Base-by-base conservation (phyloP, 2,888 invertebrate species). In the Xestia xanthographa region DNA sequence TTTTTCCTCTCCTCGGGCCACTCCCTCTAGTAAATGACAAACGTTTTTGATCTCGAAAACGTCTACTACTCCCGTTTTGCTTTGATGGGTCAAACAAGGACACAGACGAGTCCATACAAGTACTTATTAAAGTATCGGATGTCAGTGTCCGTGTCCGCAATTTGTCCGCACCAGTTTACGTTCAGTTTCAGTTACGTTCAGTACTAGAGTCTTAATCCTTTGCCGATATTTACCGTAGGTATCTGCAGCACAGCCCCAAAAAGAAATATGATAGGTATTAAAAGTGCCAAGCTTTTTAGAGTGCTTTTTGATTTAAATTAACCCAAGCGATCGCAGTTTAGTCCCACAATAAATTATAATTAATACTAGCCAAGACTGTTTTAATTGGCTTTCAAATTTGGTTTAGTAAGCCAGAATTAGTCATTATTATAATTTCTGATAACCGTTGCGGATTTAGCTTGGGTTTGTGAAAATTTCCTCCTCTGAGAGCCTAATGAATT, bases 361-460 rank as follows among this genome's bases (percentile, higher is more conserved):
- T 72, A 84, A 71, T 71, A 75, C 41, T 68, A 80, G 53, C 26
- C 71, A 69, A 77, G 83, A 69, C 56, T 34, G 56, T 45, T 80
- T 58, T 80, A 83, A 85, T 83, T 80, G 74, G 75, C 83, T 77
- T 77, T 75, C 60, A 80, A 85, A 83, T 72, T 66, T 34, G 72
- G 72, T 38, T 74, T 79, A 72, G 81, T 74, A 63, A 66, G 66
- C 53, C 62, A 22, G 60, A 81, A 83, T 77, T 70, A 69, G 69
- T 84, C 34, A 80, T 84, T 84, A 81, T 58, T 8, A 62, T 71
- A 74, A 81, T 77, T 80, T 38, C 45, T 72, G 58, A 66, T 77
- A 69, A 50, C 62, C 62, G 67, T 69, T 2, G 11, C 43, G 17
- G 14, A 38, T 70, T 67, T 41, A 58, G 38, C 73, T 63, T 45